Evolutionary conservation across 2,113 vertebrate species (phyloP), one percentile per base, ranked within the genome.

Genomic region (Sinocyclocheilus anophthalmus): DNA sequence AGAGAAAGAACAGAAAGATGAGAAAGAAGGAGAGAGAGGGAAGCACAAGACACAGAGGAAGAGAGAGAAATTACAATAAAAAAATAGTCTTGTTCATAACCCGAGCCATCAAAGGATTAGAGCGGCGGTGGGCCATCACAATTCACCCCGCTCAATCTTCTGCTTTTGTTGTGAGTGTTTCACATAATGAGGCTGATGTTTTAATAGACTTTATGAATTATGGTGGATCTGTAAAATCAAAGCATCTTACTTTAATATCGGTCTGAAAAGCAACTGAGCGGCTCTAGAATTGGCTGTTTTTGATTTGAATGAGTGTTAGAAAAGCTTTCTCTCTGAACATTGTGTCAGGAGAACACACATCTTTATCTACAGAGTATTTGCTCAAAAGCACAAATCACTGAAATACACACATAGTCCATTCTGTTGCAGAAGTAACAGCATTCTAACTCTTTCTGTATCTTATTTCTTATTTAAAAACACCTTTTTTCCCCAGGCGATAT

Each of bases 91-190:
- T 76, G 59, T 24, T 69, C 69, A 30, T 81, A 69, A 53, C 30
- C 79, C 16, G 5, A 83, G 69, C 73, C 24, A 72, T 85, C 72
- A 72, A 61, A 85, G 87, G 18, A 82, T 82, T 77, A 88, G 39
- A 76, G 50, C 22, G 22, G 26, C 14, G 59, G 20, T 85, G 50
- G 39, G 50, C 79, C 24, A 61, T 50, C 24, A 77, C 50, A 77
- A 24, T 42, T 73, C 50, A 84, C 30, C 48, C 14, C 82, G 18
- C 33, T 84, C 73, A 55, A 61, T 82, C 59, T 59, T 88, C 61
- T 57, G 6, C 70, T 59, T 45, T 69, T 65, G 69, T 84, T 33
- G 39, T 20, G 50, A 39, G 33, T 84, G 20, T 73, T 39, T 83
- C 50, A 75, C 50, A 42, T 42, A 73, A 84, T 73, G 33, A 59